Base-by-base conservation (phyloP, 2,113 vertebrate species). In the Madoqua kirkii region DNA sequence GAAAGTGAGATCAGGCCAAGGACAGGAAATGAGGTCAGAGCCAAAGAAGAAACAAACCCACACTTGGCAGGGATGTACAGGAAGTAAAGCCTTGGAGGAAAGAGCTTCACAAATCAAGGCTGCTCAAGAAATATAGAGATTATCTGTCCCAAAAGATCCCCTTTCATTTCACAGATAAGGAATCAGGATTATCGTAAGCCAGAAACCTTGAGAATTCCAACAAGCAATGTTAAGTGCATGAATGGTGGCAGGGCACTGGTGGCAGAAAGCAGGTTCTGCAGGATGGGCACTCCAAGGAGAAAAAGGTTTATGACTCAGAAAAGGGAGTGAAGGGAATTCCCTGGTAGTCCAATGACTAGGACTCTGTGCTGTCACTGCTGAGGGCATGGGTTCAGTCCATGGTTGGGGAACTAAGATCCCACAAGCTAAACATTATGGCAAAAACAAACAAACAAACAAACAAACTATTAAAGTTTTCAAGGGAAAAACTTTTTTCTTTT, bases 21-120 rank as follows among this genome's bases (percentile, higher is more conserved):
- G 93, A 87, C 88, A 95, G 97, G 95, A 97, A 98, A 96, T 97
- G 93, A 96, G 50, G 78, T 96, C 97, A 95, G 81, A 93, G 82
- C 71, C 88, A 55, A 85, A 94, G 36, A 89, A 91, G 89, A 87
- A 84, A 27, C 27, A 55, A 91, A 59, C 60, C 62, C 31, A 3
- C 36, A 8, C 15, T 81, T 89, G 86, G 67, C 93, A 87, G 48
- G 57, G 45, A 94, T 67, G 55, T 16, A 50, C 86, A 87, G 93
- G 95, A 96, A 97, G 76, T 33, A 31, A 82, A 86, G 67, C 67
- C 78, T 96, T 50, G 25, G 60, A 57, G 85, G 81, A 76, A 64
- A 91, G 12, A 19, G 88, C 43, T 96, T 88, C 95, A 25, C 27
- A 60, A 45, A 62, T 62, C 78, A 78, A 31, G 67, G 12, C 36